These are phyloP conservation scores for Tragelaphus eurycerus DNA, from an alignment of 2,797 vertebrate genomes.

Conservation along the genomic window DNA sequence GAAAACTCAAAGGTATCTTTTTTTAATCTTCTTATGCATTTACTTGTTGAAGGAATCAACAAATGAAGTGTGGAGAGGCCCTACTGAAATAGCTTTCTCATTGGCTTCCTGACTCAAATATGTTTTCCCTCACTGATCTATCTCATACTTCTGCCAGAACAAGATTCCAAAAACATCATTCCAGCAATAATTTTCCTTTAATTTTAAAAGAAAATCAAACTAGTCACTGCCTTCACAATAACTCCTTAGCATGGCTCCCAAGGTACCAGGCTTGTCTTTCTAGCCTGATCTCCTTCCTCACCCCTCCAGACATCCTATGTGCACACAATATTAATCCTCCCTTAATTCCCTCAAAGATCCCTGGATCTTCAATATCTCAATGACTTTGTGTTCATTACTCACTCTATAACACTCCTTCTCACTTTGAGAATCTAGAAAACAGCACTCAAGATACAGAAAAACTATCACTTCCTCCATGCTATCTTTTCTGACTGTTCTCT, in stretches of 20 bases:
- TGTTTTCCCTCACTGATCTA: background rate
- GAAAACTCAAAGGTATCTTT: background rate
- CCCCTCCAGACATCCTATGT: background rate
- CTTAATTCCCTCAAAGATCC: background rate
- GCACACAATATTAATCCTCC: background rate
- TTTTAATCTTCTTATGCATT: background rate
- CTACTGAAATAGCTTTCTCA: background rate
- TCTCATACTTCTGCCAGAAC: background rate
- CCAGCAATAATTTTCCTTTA: background rate
- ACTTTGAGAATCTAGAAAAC: background rate
- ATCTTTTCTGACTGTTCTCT: background rate
- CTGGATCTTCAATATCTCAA: background rate
- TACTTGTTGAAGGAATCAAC: background rate
- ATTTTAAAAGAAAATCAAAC: slow-evolving; percentile 16
- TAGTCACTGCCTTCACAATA: background rate
- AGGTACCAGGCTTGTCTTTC: background rate
- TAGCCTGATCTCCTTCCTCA: background rate
- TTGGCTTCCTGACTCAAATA: background rate
- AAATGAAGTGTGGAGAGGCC: background rate
- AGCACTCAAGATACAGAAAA: background rate
- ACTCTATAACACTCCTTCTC: background rate
- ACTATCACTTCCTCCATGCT: background rate
- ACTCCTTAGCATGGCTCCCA: background rate
- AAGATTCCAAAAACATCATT: background rate
- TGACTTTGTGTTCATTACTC: background rate